Evolutionary conservation across 2,797 vertebrate species (phyloP), one percentile per base, ranked within the genome.

Genomic region (Picus viridis): DNA sequence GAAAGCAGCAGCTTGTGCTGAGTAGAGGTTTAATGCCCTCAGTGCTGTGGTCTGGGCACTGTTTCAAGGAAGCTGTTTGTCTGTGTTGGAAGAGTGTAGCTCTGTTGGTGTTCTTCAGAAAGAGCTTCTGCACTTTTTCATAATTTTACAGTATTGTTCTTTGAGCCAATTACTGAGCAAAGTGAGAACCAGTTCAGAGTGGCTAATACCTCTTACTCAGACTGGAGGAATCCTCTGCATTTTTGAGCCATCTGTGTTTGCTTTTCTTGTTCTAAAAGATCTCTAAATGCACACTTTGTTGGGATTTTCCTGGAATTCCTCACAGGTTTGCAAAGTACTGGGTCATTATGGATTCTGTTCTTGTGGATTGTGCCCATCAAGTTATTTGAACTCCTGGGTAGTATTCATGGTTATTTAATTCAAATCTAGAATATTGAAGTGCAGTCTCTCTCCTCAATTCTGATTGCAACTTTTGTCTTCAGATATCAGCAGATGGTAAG

Each of bases 121-220:
- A 78, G 9, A 12, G 51, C 76, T 56, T 92, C 79, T 94, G 91
- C 24, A 15, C 70, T 77, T 78, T 30, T 87, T 86, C 73, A 62
- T 72, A 8, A 41, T 83, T 91, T 91, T 74, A 53, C 86, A 32
- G 56, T 27, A 3, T 56, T 86, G 61, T 57, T 80, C n/a, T 86
- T 76, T 27, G 62, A 80, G 73, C 83, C 87, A 89, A 27, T 81
- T 93, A 63, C 88, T 78, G 47, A 72, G 83, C 51, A 51, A 78
- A 94, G 57, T 39, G 57, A 70, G 86, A 93, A 89, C 67, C 67
- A 29, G 83, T 88, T 83, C 15, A 47, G 73, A 78, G 77, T 65
- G 53, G 83, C 54, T 94, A 78, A 94, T 92, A 89, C 86, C 70
- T 89, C 67, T 93, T 86, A 78, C 47, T 95, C 86, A 92, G 56